Evolutionary conservation across 2,888 invertebrate genomes (phyloP), one percentile per base, ranked within the genome.

Genomic region (Aricia artaxerxes): DNA sequence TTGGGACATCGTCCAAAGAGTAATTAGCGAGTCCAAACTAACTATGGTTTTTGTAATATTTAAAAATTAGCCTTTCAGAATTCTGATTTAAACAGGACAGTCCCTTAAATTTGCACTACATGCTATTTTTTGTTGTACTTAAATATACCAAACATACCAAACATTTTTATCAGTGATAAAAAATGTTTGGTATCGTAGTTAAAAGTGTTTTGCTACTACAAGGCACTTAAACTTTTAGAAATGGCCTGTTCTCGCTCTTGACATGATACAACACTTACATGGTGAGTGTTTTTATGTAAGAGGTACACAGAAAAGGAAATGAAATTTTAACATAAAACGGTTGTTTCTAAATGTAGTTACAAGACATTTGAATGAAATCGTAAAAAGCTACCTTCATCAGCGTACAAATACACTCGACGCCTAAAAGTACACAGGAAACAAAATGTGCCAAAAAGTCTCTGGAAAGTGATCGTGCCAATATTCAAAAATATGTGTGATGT

Each of bases 1-100:
- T 91, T 93, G 94, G 94, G 94, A 92, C 90, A 90, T 88, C 87
- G 92, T 93, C 94, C 94, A 94, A 94, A 88, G 88, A 89, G 91
- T 93, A 94, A 94, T 94, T 94, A 94, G 92, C 90, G 88, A 88
- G 89, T 88, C 89, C 88, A 87, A 86, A 89, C 89, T 90, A 91
- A 92, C 92, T 92, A 91, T 90, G 82, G 87, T 86, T 88, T 82
- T 86, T 82, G 83, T 82, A 86, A 83, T 85, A 84, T 76, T 76
- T 76, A 31, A 76, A 38, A 38, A 76, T 2, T 35, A 49, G 57
- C 57, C 16, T 53, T 49, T 31, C 31, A 31, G 31, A 64, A 64
- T 31, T 6, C 16, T 16, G 57, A 49, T 49, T 49, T 49, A 9
- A 9, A 49, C 49, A 2, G n/a, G 24, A n/a, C n/a, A 61, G 64